These are phyloP conservation scores for Anser brachyrhynchus DNA, from an alignment of 2,113 vertebrate genomes.

Conservation along the genomic window DNA sequence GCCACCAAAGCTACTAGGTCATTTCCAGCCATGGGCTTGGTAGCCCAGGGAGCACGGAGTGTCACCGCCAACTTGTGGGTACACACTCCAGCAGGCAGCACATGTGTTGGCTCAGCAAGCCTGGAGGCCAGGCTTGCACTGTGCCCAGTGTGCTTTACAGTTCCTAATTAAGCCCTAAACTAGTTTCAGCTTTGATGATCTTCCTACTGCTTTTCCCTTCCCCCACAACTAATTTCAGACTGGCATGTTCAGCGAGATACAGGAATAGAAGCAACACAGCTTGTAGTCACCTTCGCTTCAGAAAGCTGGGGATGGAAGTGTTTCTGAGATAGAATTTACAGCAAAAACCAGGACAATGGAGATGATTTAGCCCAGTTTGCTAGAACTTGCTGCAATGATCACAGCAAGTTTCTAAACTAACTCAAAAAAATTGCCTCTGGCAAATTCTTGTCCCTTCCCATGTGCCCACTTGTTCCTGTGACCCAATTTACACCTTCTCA, in stretches of 20 bases:
- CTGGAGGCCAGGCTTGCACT: not conserved
- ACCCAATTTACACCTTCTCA: not conserved
- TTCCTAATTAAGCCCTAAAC: slow-evolving; percentile 9
- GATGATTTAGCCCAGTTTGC: not conserved
- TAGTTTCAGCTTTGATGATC: slow-evolving; percentile 4
- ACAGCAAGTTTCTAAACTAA: not conserved
- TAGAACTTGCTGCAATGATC: not conserved
- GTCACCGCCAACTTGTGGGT: not conserved
- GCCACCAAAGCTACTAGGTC: not conserved
- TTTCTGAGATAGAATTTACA: not conserved
- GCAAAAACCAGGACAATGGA: not conserved
- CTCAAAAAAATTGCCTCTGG: not conserved
- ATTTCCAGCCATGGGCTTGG: not conserved
- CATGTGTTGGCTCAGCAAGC: not conserved
- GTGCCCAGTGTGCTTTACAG: not conserved
- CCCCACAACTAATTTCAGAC: slow-evolving; percentile 6
- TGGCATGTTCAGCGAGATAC: not conserved
- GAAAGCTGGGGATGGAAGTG: not conserved
- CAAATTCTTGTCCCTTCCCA: not conserved
- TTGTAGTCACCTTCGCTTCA: not conserved
- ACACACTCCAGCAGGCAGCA: not conserved
- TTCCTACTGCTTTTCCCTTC: not conserved
- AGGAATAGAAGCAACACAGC: slow-evolving; percentile 22
- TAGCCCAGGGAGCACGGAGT: not conserved
- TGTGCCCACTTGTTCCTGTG: not conserved